phyloP scores from a whole-genome alignment of 2,888 invertebrate species.

The Sesamia inferens region DNA sequence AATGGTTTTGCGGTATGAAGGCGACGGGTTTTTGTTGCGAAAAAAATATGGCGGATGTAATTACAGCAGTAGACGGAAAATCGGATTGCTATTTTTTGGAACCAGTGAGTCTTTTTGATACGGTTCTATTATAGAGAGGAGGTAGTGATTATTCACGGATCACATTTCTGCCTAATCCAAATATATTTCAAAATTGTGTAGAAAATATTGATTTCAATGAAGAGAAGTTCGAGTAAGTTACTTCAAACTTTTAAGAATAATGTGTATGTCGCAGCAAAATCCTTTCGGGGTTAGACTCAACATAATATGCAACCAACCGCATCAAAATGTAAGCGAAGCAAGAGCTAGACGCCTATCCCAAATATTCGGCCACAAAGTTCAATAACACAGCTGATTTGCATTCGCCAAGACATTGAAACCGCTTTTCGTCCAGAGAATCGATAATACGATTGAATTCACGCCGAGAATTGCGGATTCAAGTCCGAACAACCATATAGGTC shows the following conservation, averaged over 20 bases:
- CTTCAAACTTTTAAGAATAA: conserved; percentile 33
- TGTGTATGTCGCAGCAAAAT: conserved; percentile 24
- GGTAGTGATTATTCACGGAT: conserved; percentile 65
- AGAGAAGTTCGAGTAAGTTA: conserved; percentile 44
- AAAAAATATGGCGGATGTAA: conserved; percentile 80
- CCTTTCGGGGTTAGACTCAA: conserved; percentile 24
- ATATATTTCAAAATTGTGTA: conserved; percentile 25
- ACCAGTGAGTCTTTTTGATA: conserved; percentile 64
- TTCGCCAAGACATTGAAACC: conserved; percentile 56
- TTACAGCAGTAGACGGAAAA: conserved; percentile 72
- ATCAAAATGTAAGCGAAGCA: conserved; percentile 14
- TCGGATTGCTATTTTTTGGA: conserved; percentile 62
- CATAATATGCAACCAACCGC: conserved; percentile 1
- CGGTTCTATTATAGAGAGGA: conserved; percentile 66
- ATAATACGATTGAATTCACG: conserved; percentile 59
- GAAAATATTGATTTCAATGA: conserved; percentile 30
- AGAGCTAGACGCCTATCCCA: conserved; percentile 27
- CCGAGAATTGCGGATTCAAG: conserved; percentile 71
- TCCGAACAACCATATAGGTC: conserved; percentile 68
- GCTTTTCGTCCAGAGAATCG: conserved; percentile 61
- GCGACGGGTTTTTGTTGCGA: conserved; percentile 70
- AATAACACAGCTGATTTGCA: conserved; percentile 64
- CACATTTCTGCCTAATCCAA: conserved; percentile 48
- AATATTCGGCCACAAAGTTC: conserved; percentile 52
- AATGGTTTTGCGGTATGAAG: conserved; percentile 70